Evolutionary conservation across 2,888 invertebrate species (phyloP), one percentile per base, ranked within the genome.

Genomic region (Malacosoma neustria): DNA sequence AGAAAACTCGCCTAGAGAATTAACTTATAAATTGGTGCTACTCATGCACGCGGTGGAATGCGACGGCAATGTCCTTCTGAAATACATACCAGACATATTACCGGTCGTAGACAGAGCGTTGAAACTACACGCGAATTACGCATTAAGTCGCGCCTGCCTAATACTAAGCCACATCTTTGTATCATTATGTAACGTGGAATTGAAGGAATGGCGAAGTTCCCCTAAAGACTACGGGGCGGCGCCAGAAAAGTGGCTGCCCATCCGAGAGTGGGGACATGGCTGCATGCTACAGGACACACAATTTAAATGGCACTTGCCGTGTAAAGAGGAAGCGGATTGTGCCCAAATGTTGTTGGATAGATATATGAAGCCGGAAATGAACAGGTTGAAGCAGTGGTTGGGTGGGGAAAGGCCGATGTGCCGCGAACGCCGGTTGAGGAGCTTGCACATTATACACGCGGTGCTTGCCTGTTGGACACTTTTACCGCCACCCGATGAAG

Each of bases 261-360:
- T 95, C 13, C 87, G 90, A 13, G 92, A 95, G 49, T 98, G 97
- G 97, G 97, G 95, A 0, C 87, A 87, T 41, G 87, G 92, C 0
- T 89, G 90, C 11, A 80, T 91, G 49, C 69, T 93, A 12, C 81
- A 90, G 38, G 87, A 90, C 14, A 77, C 92, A 11, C 81, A 90
- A 4, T 76, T 95, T 12, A 79, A 90, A 30, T 97, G 95, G 95
- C 93, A 94, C 58, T 80, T 91, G 33, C 96, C 97, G 0, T 88
- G 85, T 13, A 80, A 87, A 13, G 88, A 88, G 30, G 96, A 96
- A 64, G 87, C 93, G 1, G 69, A 75, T 1, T 89, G 89, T 43
- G 90, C 92, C 1, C 89, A 92, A 53, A 77, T 84, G 54, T 60
- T 97, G 5, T 72, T 92, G 9, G 81, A 88, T 40, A 87, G 88